phyloP scores from a whole-genome alignment of 2,888 invertebrate genomes.

The Invenusta paracnida region DNA sequence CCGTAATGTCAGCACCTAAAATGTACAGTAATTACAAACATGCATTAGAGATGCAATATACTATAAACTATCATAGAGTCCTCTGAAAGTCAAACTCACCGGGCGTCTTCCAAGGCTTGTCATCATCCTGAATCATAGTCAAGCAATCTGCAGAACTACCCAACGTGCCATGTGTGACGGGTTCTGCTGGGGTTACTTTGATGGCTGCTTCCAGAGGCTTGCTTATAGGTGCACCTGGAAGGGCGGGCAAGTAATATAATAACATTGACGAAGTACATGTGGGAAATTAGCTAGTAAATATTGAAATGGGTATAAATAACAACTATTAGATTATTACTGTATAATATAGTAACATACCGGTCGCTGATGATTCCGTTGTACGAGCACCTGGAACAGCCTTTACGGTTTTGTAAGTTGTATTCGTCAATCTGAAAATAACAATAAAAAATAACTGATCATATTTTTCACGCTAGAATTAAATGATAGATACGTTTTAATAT shows the following conservation, averaged over 20 bases:
- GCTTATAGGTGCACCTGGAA: neutral
- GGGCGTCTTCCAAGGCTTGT: slow-evolving; percentile 2
- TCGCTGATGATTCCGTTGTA: neutral
- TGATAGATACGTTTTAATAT: too few relatives aligned
- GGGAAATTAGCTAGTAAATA: neutral
- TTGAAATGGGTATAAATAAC: neutral
- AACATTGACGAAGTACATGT: neutral
- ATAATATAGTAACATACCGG: neutral
- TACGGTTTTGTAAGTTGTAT: slow-evolving; percentile 4
- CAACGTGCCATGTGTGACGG: neutral
- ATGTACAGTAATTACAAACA: neutral
- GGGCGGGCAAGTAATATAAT: neutral
- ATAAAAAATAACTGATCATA: too few relatives aligned
- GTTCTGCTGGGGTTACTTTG: neutral
- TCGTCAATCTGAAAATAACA: neutral
- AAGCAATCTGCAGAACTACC: neutral
- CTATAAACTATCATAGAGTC: neutral
- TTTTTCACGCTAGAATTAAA: too few relatives aligned
- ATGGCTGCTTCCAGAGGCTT: slow-evolving; percentile 4
- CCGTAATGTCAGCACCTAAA: slow-evolving; percentile 84
- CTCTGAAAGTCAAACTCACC: neutral
- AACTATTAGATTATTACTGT: neutral
- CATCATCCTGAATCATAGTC: slow-evolving; percentile 11
- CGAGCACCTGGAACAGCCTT: neutral
- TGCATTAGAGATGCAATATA: neutral